A percentile compares a stretch with the other conserved stretches of the same genome.
These are phyloP conservation scores for Caretta caretta DNA, from an alignment of 2,113 vertebrate genomes.

Conservation along the genomic window DNA sequence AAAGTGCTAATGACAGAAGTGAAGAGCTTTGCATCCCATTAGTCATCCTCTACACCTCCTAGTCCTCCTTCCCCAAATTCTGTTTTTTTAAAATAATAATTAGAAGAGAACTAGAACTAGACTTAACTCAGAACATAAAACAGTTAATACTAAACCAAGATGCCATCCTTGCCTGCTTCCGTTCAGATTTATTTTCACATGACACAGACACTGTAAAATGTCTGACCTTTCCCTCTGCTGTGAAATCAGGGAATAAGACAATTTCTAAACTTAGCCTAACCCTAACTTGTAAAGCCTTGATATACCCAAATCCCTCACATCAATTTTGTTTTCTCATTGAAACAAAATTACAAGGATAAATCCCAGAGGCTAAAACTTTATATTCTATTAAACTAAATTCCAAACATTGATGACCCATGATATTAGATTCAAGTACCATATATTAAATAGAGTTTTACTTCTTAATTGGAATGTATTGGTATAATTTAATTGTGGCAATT, in stretches of 20 bases:
- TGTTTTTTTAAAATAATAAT: background rate
- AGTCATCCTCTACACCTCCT: background rate
- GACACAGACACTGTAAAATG: background rate
- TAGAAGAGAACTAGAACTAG: background rate
- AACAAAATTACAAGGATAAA: slow-evolving; percentile 15
- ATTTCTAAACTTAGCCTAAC: background rate
- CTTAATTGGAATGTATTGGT: slow-evolving; percentile 35
- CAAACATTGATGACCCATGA: slow-evolving; percentile 42
- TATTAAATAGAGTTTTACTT: slow-evolving; percentile 48
- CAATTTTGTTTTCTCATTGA: slow-evolving; percentile 23
- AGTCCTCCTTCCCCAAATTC: background rate
- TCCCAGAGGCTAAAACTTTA: slow-evolving; percentile 15
- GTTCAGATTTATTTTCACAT: background rate
- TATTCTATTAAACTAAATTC: slow-evolving; percentile 45
- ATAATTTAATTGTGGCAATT: slow-evolving; percentile 56
- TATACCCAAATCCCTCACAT: slow-evolving; percentile 31
- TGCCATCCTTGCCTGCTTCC: background rate
- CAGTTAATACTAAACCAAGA: background rate
- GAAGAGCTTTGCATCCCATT: background rate
- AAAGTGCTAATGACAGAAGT: background rate
- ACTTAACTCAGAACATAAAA: background rate
- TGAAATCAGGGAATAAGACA: fast-evolving
- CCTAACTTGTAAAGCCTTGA: background rate
- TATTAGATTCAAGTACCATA: slow-evolving; percentile 47
- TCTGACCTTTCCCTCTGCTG: background rate